phyloP scores from a whole-genome alignment of 2,113 vertebrate species.

The Cephalopholis sonnerati region DNA sequence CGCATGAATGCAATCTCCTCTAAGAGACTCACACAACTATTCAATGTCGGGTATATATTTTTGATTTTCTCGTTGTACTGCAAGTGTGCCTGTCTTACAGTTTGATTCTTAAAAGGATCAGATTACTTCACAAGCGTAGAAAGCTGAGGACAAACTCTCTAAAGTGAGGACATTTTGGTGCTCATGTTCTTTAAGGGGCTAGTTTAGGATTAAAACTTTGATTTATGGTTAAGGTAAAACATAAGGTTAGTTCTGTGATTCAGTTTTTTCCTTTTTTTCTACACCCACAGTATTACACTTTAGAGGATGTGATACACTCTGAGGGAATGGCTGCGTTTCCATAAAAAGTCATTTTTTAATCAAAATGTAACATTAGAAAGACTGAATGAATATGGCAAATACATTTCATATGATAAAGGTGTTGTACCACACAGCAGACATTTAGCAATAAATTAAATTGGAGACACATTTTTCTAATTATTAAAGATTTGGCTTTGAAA shows the following conservation, averaged over 20 bases:
- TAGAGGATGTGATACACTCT: background rate
- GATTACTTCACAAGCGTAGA: background rate
- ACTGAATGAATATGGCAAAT: background rate
- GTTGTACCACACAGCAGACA: background rate
- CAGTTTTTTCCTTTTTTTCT: background rate
- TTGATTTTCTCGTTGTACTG: conserved; percentile 26
- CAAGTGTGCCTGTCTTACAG: conserved; percentile 13
- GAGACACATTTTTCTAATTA: background rate
- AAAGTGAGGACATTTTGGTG: background rate
- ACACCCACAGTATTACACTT: background rate
- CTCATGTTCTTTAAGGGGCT: background rate
- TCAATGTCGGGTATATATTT: conserved; percentile 41
- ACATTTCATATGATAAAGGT: background rate
- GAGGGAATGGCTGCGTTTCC: background rate
- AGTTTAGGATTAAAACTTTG: background rate
- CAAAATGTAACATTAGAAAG: background rate
- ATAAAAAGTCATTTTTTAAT: background rate
- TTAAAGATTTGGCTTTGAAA: background rate
- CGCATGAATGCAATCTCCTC: conserved; percentile 48
- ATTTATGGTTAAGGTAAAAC: background rate
- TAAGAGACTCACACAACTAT: conserved; percentile 35
- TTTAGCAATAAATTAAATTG: background rate
- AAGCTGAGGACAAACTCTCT: conserved; percentile 9
- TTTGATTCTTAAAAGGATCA: conserved; percentile 33
- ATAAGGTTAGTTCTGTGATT: background rate